These are phyloP conservation scores for Stigmatopora argus DNA, from an alignment of 2,113 vertebrate genomes.

Conservation along the genomic window DNA sequence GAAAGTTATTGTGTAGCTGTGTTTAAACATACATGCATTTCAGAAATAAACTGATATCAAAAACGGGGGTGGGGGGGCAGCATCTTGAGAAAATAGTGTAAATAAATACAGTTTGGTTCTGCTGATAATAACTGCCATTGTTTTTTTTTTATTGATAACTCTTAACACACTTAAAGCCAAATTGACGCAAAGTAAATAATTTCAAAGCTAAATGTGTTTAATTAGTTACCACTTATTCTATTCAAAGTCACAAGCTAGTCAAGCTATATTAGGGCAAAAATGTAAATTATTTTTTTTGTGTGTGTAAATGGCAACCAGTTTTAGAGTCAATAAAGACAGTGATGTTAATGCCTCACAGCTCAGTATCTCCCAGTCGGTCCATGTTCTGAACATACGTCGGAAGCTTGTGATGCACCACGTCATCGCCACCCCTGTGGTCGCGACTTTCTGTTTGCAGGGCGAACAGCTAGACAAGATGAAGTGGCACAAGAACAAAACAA, in stretches of 20 bases:
- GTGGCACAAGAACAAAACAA: neutral
- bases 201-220: neutral
- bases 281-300: neutral
- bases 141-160: constrained; percentile 1
- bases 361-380: constrained; percentile 94
- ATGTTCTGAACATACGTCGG: constrained; percentile 90
- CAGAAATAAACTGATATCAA: neutral
- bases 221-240: neutral
- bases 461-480: constrained; percentile 74
- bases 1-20: neutral
- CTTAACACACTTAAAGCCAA: neutral
- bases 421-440: constrained; percentile 70
- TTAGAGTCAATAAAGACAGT: constrained; percentile 34
- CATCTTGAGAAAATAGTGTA: neutral
- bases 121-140: neutral
- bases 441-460: constrained; percentile 82
- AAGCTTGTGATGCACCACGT: constrained; percentile 80
- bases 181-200: neutral
- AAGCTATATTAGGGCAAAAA: neutral
- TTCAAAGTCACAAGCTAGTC: neutral
- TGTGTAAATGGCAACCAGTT: constrained; percentile 26
- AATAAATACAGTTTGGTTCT: neutral
- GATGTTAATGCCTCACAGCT: constrained; percentile 78
- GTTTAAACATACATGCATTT: neutral
- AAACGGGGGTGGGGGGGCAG: neutral